Base-by-base conservation (phyloP, 2,113 vertebrate species). In the Eudorcas thomsonii region DNA sequence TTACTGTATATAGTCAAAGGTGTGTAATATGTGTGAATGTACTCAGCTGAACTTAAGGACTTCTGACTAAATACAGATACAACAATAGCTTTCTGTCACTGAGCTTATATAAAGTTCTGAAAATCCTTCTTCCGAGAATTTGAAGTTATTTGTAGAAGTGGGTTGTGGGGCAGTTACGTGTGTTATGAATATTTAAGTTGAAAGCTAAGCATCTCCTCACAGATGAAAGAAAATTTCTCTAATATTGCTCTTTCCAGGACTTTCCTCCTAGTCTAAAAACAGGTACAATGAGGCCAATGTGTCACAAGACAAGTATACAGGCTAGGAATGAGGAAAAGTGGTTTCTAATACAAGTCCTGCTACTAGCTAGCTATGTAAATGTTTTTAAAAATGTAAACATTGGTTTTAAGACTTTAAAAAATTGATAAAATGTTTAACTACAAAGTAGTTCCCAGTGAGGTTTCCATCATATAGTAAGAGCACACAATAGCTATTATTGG, bases 111-210 rank as follows among this genome's bases (percentile, higher is more conserved):
- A 62, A 88, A 82, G 30, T 83, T 93, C 23, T 93, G 43, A 91
- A 94, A 78, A 60, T 43, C 17, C 12, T 80, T 83, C 60, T 93
- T 92, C 21, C 80, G 80, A 88, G 74, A 95, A 25, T 98, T 78
- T 95, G 54, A 59, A 80, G 59, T 91, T 92, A 81, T 87, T 91
- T 96, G 26, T 57, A 91, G 33, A 84, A 59, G 52, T 55, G 30
- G 81, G 23, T 13, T 78, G 5, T 23, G 48, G 45, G 15, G 64
- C 39, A 88, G 74, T 83, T 92, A 43, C 14, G 11, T n/a, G 16
- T 89, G 21, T 3, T 28, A 33, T 3, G 0, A 83, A 28, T 86
- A 96, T 77, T 93, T 83, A 88, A 94, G 78, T 23, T 92, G 67
- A n/a, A 52, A 83, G 93, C 45, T 94, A 92, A 90, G 52, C 48